These are phyloP conservation scores for Otis tarda DNA, from an alignment of 2,113 vertebrate species.

Conservation along the genomic window DNA sequence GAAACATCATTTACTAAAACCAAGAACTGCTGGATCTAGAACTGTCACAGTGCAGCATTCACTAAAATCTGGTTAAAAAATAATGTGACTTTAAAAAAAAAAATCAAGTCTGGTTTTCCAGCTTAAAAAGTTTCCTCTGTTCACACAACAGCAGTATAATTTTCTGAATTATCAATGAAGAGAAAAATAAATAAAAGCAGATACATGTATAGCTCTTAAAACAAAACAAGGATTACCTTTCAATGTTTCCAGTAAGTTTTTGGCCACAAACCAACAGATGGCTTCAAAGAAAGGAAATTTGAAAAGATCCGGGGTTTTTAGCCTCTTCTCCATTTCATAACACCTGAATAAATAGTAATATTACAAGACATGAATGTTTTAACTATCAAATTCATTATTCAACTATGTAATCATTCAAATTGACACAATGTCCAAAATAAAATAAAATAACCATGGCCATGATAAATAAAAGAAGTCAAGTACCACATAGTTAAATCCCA, in stretches of 20 bases:
- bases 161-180: background rate
- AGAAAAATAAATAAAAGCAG: background rate
- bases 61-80: background rate
- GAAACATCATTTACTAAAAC: background rate
- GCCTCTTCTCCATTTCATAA: conserved; percentile 98
- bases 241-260: conserved; percentile 94
- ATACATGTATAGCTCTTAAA: background rate
- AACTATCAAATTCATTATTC: background rate
- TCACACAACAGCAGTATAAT: background rate
- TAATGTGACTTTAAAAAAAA: background rate
- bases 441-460: conserved; percentile 56
- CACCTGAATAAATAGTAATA: conserved; percentile 81
- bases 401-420: conserved; percentile 46
- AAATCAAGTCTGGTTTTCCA: background rate
- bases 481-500: conserved; percentile 43
- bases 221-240: conserved; percentile 82
- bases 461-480: conserved; percentile 41
- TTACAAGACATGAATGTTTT: conserved; percentile 18
- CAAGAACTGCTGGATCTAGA: background rate
- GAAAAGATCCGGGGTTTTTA: conserved; percentile 98
- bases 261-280: conserved; percentile 99
- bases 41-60: background rate
- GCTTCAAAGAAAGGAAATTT: conserved; percentile 99
- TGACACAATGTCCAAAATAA: conserved; percentile 47
- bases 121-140: background rate